Evolutionary conservation across 2,113 vertebrate genomes (phyloP), one percentile per base, ranked within the genome.

Genomic region (Dolichotis patagonum): DNA sequence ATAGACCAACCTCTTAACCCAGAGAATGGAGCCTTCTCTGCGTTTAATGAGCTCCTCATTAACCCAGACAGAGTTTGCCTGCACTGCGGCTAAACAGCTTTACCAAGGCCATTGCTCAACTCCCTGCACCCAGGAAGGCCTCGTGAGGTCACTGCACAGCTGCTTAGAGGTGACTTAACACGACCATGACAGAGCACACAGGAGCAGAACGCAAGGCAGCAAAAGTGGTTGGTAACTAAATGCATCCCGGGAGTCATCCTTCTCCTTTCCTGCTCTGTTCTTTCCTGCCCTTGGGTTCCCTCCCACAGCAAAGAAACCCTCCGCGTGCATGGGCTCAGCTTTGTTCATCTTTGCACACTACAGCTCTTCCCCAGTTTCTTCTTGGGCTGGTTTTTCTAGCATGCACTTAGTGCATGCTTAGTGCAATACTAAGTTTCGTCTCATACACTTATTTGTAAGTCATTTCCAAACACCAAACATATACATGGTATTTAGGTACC

Each of bases 91-190:
- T 91, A 99, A 99, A 98, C 92, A 99, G 92, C 98, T 99, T 60
- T 17, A 6, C 63, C 30, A 17, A 4, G 28, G 99, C 99, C 97
- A 99, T 99, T 91, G 99, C 99, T 96, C 99, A 99, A 98, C 99
- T 99, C 3, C 99, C 99, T 98, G 99, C 99, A 97, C 98, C 99
- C 98, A 99, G 99, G 99, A 99, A 98, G 99, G 99, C 69, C 86
- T 99, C 99, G 99, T 99, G 99, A 99, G 97, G 99, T 99, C 95
- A 99, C 99, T 99, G 99, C 99, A 99, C 99, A 99, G 99, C 99
- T 99, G 98, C 99, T 99, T 98, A 99, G 99, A 99, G 99, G 99
- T 99, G 99, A 99, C 98, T 99, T 99, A 98, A 99, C 99, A 99
- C 99, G 99, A 99, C 99, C 99, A 99, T 99, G 98, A 99, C 99